These are phyloP conservation scores for Plutomurus gul DNA, from an alignment of 1,140 invertebrate genomes.

Conservation along the genomic window DNA sequence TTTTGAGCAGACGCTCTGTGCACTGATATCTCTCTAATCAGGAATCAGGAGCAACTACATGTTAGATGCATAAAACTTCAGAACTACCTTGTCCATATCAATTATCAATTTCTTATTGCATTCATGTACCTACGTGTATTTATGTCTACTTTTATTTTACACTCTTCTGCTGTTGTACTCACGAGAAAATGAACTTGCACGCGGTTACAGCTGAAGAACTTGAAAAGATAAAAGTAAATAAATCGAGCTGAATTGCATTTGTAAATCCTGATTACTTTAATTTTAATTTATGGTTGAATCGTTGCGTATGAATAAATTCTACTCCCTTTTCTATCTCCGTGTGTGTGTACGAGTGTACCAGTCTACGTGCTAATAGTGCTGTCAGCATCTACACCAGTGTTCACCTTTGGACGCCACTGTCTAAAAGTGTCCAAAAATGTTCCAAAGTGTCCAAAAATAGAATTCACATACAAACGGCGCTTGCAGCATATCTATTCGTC, in stretches of 20 bases:
- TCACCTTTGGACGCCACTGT: no score
- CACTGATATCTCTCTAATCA: constrained; percentile 4
- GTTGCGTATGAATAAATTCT: not conserved
- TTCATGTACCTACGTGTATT: no score
- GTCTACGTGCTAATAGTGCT: not conserved
- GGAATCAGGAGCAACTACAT: not conserved
- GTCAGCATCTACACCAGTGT: not conserved
- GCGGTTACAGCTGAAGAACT: constrained; percentile 1
- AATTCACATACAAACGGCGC: no score
- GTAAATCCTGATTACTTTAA: constrained; percentile 12
- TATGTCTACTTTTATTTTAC: no score
- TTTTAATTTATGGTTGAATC: constrained; percentile 7
- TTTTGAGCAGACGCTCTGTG: not conserved
- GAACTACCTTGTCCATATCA: not conserved
- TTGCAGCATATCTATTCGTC: no score
- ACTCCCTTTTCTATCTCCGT: not conserved
- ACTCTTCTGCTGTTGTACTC: no score
- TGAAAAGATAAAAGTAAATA: constrained; percentile 5
- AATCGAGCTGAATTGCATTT: constrained; percentile 2
- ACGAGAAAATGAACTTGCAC: not conserved
- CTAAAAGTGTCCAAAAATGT: no score
- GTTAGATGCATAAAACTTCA: no score
- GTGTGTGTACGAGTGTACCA: not conserved
- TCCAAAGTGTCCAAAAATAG: no score
- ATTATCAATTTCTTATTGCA: constrained; percentile 13